A percentile compares a stretch with the other conserved stretches of the same genome.
These are phyloP conservation scores for Patagioenas fasciata DNA, from an alignment of 2,113 vertebrate species.

Conservation along the genomic window DNA sequence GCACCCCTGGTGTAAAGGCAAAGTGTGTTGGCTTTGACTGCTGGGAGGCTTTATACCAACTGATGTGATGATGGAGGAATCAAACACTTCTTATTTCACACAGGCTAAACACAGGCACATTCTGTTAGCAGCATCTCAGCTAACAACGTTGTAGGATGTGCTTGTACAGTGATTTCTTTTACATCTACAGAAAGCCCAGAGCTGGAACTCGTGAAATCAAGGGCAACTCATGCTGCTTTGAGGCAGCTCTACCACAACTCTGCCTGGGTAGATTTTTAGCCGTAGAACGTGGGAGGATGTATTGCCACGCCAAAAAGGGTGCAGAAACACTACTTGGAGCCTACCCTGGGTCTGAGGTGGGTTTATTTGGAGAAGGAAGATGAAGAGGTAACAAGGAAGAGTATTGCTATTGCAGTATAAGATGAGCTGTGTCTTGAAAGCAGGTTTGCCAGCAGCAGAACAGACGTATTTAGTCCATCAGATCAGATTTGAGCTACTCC, in stretches of 20 bases:
- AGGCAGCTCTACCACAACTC: background rate
- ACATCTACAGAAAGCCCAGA: background rate
- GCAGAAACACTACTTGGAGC: background rate
- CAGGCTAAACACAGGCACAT: accelerated
- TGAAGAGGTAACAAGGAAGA: background rate
- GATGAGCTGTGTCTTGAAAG: background rate
- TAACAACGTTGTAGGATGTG: background rate
- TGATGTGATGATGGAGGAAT: background rate
- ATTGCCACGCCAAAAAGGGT: background rate
- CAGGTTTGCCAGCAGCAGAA: background rate
- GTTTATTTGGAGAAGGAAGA: background rate
- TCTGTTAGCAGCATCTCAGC: background rate
- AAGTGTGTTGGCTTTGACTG: background rate
- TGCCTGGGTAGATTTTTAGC: background rate
- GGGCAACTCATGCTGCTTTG: background rate
- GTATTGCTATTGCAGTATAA: background rate
- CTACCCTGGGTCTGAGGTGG: background rate
- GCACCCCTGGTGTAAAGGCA: background rate
- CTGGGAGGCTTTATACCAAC: background rate
- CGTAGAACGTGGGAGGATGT: background rate
- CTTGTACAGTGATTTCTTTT: background rate
- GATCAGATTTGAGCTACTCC: background rate
- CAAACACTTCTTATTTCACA: background rate
- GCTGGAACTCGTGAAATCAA: background rate
- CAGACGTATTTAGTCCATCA: background rate